Percentiles rank a stretch among this genome's conserved stretches.
Conservation (phyloP, 2,113 vertebrate genomes). For the Pampusana beccarii region DNA sequence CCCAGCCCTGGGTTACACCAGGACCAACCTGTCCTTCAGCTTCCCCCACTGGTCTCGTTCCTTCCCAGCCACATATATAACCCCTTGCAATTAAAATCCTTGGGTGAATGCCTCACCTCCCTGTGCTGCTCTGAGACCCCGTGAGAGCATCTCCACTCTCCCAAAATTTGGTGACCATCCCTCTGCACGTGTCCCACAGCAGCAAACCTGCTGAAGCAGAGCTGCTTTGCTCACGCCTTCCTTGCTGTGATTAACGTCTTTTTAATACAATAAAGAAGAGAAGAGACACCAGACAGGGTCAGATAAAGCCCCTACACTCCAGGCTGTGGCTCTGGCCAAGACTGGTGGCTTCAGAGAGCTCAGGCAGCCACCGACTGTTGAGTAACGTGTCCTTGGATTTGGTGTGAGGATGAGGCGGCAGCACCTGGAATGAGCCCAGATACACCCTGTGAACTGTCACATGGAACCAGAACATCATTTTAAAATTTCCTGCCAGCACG, state of each 20-base stretch:
- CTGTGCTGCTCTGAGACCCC: not conserved
- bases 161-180: not conserved
- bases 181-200: too few relatives aligned
- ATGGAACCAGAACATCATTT: accelerated
- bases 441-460: accelerated
- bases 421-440: not conserved
- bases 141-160: not conserved
- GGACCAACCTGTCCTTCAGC: not conserved
- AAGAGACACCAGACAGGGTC: accelerated
- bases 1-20: not conserved
- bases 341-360: not conserved
- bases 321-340: not conserved
- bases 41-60: not conserved
- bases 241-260: not conserved
- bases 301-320: accelerated
- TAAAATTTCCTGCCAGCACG: not conserved
- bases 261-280: not conserved
- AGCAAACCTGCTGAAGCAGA: not conserved
- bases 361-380: not conserved
- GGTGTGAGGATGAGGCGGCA: not conserved
- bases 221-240: not conserved
- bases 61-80: too few relatives aligned
- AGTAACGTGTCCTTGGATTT: not conserved
- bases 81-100: not conserved
- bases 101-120: not conserved